These are phyloP conservation scores for Herminia tarsipennalis DNA, from an alignment of 2,888 invertebrate genomes.

Conservation along the genomic window DNA sequence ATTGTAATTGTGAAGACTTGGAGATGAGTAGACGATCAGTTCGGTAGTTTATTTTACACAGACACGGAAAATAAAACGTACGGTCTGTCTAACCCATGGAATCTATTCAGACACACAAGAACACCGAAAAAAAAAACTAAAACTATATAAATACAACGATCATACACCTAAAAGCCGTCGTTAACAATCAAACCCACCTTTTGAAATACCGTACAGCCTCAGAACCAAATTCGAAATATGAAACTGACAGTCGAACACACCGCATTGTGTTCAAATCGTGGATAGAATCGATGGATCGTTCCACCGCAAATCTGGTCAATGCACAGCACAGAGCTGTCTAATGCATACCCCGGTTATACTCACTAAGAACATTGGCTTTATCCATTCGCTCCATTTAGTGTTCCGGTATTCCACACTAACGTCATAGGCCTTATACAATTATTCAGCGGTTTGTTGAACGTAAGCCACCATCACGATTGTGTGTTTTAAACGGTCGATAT, in stretches of 20 bases:
- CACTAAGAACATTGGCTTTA: constrained; percentile 51
- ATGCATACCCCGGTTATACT: constrained; percentile 50
- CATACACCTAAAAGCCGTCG: too few relatives aligned
- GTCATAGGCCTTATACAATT: constrained; percentile 48
- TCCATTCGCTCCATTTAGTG: constrained; percentile 50
- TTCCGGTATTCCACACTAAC: constrained; percentile 41
- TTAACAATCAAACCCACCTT: constrained; percentile 18
- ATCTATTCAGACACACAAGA: too few relatives aligned
- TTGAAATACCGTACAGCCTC: constrained; percentile 25
- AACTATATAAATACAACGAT: too few relatives aligned
- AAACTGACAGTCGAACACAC: constrained; percentile 34
- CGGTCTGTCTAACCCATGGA: too few relatives aligned
- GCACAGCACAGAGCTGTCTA: constrained; percentile 49
- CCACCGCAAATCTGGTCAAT: constrained; percentile 49
- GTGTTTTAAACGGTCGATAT: too few relatives aligned
- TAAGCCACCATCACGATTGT: too few relatives aligned
- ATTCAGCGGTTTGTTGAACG: constrained; percentile 42
- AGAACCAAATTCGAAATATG: constrained; percentile 37
- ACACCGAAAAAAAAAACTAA: too few relatives aligned
- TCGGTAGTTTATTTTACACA: too few relatives aligned
- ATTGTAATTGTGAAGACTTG: too few relatives aligned
- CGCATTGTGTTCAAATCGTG: constrained; percentile 28
- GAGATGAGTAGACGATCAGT: too few relatives aligned
- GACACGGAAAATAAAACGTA: too few relatives aligned
- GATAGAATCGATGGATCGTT: constrained; percentile 44